Percentiles rank a stretch among this genome's conserved stretches.
Evolutionary conservation across 2,888 invertebrate genomes (phyloP).

Genomic region (Rhabditophanes sp.): DNA sequence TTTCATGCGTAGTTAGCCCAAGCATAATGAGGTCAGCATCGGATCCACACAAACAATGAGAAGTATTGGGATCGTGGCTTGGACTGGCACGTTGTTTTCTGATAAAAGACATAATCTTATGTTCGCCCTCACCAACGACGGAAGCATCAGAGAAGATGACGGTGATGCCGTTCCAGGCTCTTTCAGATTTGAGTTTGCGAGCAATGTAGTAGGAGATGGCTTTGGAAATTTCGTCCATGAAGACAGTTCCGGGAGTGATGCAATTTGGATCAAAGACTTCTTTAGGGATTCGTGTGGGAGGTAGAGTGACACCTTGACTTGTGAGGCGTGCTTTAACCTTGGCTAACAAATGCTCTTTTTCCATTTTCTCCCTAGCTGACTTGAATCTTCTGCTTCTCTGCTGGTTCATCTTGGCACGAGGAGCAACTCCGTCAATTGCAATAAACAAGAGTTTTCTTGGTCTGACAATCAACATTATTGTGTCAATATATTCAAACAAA

Average conservation of each 20-base stretch:
- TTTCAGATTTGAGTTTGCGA: conserved; percentile 72
- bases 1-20: conserved; percentile 84
- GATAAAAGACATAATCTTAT: conserved; percentile 96
- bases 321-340: conserved; percentile 46
- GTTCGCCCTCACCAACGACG: conserved; percentile 88
- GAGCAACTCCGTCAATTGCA: conserved; percentile 89
- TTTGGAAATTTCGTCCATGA: conserved; percentile 17
- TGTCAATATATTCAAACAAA: conserved; percentile 94
- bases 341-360: conserved; percentile 56
- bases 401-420: conserved; percentile 98
- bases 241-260: conserved; percentile 73
- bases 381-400: conserved; percentile 55
- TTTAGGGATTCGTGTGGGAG: conserved; percentile 61
- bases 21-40: conserved; percentile 85
- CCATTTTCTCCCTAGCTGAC: conserved; percentile 1
- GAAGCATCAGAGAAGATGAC: conserved; percentile 89
- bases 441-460: conserved; percentile 70
- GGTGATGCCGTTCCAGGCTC: conserved; percentile 81
- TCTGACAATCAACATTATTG: conserved; percentile 57
- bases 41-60: conserved; percentile 82
- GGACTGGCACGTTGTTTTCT: conserved; percentile 64
- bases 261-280: conserved; percentile 94
- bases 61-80: conserved; percentile 86
- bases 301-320: conserved; percentile 24
- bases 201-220: conserved; percentile 57